phyloP scores from a whole-genome alignment of 2,113 vertebrate genomes.

The Indicator indicator region DNA sequence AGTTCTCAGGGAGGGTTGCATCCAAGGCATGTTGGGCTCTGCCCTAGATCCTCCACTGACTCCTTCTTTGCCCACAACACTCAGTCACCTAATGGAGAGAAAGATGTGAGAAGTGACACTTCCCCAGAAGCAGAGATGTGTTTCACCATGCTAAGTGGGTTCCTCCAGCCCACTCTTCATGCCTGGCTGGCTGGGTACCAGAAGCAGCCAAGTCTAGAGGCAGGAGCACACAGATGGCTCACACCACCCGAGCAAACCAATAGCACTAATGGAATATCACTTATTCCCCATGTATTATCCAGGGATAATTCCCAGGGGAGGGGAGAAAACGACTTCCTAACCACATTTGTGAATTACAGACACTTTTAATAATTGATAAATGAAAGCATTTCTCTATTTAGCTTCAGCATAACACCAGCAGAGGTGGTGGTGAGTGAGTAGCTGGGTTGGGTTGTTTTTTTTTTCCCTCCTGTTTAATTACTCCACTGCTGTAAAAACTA shows the following conservation, averaged over 20 bases:
- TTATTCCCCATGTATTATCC: neutral
- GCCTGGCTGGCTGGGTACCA: neutral
- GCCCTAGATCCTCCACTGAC: neutral
- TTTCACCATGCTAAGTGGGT: neutral
- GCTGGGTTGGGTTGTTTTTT: neutral
- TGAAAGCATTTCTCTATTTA: neutral
- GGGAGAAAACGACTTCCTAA: neutral
- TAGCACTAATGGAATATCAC: rapidly evolving
- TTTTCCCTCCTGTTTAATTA: slow-evolving; percentile 37
- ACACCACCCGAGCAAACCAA: neutral
- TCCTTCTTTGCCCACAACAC: neutral
- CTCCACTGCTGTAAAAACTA: slow-evolving; percentile 10
- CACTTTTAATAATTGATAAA: neutral
- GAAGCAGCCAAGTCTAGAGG: neutral
- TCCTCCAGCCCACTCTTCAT: neutral
- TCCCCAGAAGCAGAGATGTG: neutral
- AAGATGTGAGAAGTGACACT: neutral
- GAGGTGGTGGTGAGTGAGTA: neutral
- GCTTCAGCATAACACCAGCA: neutral
- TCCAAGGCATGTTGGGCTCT: neutral
- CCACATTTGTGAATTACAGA: neutral
- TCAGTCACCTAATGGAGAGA: neutral
- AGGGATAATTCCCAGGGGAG: neutral
- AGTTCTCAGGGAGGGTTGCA: neutral
- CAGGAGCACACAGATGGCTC: neutral